These are phyloP conservation scores for Unio delphinus DNA, from an alignment of 2,888 invertebrate species.

Conservation along the genomic window DNA sequence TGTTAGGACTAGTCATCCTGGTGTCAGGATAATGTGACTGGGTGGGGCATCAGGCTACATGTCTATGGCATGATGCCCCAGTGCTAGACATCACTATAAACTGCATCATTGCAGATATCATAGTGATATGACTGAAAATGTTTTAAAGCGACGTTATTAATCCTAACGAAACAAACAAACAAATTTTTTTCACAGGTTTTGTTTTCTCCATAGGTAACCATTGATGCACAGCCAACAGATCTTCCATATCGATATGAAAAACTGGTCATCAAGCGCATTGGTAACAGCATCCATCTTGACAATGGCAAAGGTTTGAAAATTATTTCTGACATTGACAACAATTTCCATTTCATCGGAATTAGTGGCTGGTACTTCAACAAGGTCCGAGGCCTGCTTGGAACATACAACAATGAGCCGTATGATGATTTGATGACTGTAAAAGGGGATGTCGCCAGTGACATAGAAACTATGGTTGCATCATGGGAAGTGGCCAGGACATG, in stretches of 20 bases:
- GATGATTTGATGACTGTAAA: constrained; percentile 84
- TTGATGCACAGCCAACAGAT: constrained; percentile 81
- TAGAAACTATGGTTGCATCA: constrained; percentile 82
- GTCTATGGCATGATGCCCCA: too few relatives aligned
- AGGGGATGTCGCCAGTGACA: constrained; percentile 74
- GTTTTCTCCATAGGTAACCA: constrained; percentile 45
- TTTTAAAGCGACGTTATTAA: too few relatives aligned
- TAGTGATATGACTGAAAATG: too few relatives aligned
- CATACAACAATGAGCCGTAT: constrained; percentile 89
- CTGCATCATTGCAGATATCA: too few relatives aligned
- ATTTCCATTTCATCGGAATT: constrained; percentile 72
- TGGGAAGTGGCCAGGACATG: constrained; percentile 75
- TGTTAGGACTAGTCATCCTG: too few relatives aligned
- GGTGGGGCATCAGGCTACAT: too few relatives aligned
- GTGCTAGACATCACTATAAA: too few relatives aligned
- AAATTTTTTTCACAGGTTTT: too few relatives aligned
- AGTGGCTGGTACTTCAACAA: constrained; percentile 93
- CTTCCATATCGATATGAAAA: constrained; percentile 77
- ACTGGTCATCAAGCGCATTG: constrained; percentile 67
- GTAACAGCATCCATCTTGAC: constrained; percentile 67
- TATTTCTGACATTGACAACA: constrained; percentile 30
- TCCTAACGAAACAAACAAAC: too few relatives aligned
- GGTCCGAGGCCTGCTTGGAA: constrained; percentile 89
- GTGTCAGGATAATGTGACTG: too few relatives aligned
- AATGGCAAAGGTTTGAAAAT: constrained; percentile 74